These are phyloP conservation scores for Chaenodraco wilsoni DNA, from an alignment of 2,797 vertebrate species.

Conservation along the genomic window DNA sequence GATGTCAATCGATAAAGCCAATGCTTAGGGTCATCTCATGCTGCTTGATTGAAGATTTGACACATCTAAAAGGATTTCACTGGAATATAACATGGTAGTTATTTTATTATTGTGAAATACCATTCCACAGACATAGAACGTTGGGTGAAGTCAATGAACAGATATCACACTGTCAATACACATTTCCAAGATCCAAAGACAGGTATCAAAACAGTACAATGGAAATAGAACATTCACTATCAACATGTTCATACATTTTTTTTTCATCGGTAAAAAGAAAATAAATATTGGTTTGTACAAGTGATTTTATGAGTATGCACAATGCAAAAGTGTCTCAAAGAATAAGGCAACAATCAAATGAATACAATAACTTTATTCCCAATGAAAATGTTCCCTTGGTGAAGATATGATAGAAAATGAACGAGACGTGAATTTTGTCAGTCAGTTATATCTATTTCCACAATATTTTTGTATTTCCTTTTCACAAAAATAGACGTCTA, in stretches of 20 bases:
- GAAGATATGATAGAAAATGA: slow-evolving; percentile 31
- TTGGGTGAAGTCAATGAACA: slow-evolving; percentile 70
- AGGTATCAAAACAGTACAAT: slow-evolving; percentile 76
- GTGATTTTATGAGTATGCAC: slow-evolving; percentile 44
- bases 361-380: slow-evolving; percentile 41
- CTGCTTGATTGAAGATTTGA: slow-evolving; percentile 1
- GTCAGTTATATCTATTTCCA: slow-evolving; percentile 38
- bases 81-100: slow-evolving; percentile 32
- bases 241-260: slow-evolving; percentile 68
- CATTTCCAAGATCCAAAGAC: slow-evolving; percentile 73
- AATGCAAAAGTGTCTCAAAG: slow-evolving; percentile 56
- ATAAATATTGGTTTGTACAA: slow-evolving; percentile 66
- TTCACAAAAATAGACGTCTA: slow-evolving; percentile 75
- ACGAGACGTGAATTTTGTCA: slow-evolving; percentile 38
- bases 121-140: slow-evolving; percentile 79
- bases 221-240: slow-evolving; percentile 74
- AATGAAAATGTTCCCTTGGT: slow-evolving; percentile 31
- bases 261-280: slow-evolving; percentile 69
- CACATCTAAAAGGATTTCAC: not conserved
- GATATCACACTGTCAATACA: slow-evolving; percentile 70
- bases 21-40: slow-evolving; percentile 12
- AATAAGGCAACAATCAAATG: slow-evolving; percentile 77
- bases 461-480: slow-evolving; percentile 23
- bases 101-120: slow-evolving; percentile 81
- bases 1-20: slow-evolving; percentile 49